Evolutionary conservation across 2,888 invertebrate genomes (phyloP), one percentile per base, ranked within the genome.

Genomic region (Parochlus steinenii): DNA sequence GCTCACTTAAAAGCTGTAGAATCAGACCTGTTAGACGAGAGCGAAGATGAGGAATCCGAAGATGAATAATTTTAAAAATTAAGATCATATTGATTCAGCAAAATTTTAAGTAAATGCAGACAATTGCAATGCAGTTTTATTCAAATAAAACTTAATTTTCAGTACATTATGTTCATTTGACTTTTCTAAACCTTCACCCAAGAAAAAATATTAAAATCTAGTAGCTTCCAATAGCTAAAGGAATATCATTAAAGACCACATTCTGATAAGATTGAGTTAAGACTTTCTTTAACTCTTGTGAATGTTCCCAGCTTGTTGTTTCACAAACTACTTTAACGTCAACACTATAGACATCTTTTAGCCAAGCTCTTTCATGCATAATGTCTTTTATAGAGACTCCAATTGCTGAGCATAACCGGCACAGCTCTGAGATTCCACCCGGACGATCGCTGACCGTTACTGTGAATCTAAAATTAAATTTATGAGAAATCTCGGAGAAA

Each of bases 351-450:
- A 95, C 80, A 53, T 95, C 92, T 39, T 74, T 75, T 10, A 93
- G 71, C 92, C 92, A 93, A 3, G 93, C 92, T 36, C 93, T 67
- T 53, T 95, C 93, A 54, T 95, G 93, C 59, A 87, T 80, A 39
- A 95, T 89, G 51, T 93, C 93, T 56, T 93, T 95, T 43, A 95
- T 86, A 24, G 81, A 81, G 10, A 87, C 87, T 1, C 87, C 87
- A 19, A 81, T 64, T 2, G 70, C 67, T 1, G 76, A 68, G 34
- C 90, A 65, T 25, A 81, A 58, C 48, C 71, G 70, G 50, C 86
- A 83, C 5, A 90, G 63, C 49, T 89, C 87, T 1, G 82, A 74
- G 41, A 89, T 82, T 12, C 83, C 87, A 5, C 87, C 87, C 0
- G 89, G 87, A 41, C 86, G 66, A 60, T 89, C 89, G 50, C 77